Evolutionary conservation across 2,888 invertebrate genomes (phyloP).

Genomic region (Drosophila recens): DNA sequence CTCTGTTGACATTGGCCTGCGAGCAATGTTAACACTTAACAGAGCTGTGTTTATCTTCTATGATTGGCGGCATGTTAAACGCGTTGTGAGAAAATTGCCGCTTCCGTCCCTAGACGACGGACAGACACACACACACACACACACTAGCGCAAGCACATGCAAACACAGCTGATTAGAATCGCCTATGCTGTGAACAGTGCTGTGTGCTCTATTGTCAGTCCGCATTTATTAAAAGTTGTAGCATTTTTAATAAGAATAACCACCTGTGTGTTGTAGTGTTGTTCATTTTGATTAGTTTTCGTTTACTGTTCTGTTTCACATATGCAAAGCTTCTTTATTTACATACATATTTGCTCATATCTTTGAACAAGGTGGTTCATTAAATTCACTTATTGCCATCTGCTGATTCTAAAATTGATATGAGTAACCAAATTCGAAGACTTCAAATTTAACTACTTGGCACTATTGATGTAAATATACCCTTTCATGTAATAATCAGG

Average conservation of each 20-base stretch:
- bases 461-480: background rate
- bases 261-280: constrained; percentile 22
- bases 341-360: constrained; percentile 34
- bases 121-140: constrained; percentile 9
- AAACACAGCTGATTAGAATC: constrained; percentile 44
- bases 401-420: constrained; percentile 15
- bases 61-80: constrained; percentile 73
- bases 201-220: constrained; percentile 14
- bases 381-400: constrained; percentile 15
- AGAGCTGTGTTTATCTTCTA: constrained; percentile 65
- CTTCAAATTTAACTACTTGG: background rate
- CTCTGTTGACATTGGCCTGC: constrained; percentile 62
- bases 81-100: constrained; percentile 44
- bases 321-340: constrained; percentile 30
- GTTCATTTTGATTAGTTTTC: constrained; percentile 56
- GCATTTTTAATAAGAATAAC: constrained; percentile 37
- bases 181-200: constrained; percentile 5
- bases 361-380: constrained; percentile 11
- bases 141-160: constrained; percentile 3
- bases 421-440: background rate
- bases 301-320: constrained; percentile 19
- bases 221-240: constrained; percentile 71
- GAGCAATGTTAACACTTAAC: constrained; percentile 63
- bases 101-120: constrained; percentile 11
- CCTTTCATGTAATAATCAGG: background rate